phyloP scores from a whole-genome alignment of 2,113 vertebrate genomes.

The Mus spicilegus region DNA sequence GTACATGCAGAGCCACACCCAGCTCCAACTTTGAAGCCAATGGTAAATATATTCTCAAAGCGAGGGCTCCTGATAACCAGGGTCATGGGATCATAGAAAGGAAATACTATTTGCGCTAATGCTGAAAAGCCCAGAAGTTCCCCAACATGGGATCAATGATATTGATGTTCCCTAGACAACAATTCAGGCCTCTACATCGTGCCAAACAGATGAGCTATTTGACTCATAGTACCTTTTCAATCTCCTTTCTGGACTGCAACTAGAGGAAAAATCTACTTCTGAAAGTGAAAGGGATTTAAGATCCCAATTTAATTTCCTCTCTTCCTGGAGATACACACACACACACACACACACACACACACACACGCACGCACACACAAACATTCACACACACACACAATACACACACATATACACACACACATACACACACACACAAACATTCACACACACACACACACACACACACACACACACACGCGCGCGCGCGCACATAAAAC shows the following conservation, averaged over 20 bases:
- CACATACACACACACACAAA: conserved; percentile 52
- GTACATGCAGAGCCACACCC: not conserved
- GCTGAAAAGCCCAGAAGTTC: not conserved
- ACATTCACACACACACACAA: not conserved
- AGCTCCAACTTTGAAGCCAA: not conserved
- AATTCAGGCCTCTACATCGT: not conserved
- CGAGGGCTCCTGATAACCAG: not conserved
- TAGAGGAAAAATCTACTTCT: conserved; percentile 64
- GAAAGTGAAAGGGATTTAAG: conserved; percentile 67
- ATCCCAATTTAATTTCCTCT: conserved; percentile 67
- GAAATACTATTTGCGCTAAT: not conserved
- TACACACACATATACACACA: not conserved
- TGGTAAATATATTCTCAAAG: not conserved
- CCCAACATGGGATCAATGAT: not conserved
- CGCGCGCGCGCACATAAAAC: conserved; percentile 59
- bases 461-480: not conserved
- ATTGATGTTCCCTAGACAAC: not conserved
- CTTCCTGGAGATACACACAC: conserved; percentile 43
- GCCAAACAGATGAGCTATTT: conserved; percentile 54
- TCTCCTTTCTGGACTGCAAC: conserved; percentile 38
- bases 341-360: not conserved
- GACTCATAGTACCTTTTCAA: conserved; percentile 33
- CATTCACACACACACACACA: not conserved
- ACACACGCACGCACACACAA: conserved; percentile 35
- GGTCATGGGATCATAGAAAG: not conserved